Percentiles rank a stretch among this genome's conserved stretches.
phyloP scores from a whole-genome alignment of 1,140 invertebrate species.

The Zaprionus tsacasi region DNA sequence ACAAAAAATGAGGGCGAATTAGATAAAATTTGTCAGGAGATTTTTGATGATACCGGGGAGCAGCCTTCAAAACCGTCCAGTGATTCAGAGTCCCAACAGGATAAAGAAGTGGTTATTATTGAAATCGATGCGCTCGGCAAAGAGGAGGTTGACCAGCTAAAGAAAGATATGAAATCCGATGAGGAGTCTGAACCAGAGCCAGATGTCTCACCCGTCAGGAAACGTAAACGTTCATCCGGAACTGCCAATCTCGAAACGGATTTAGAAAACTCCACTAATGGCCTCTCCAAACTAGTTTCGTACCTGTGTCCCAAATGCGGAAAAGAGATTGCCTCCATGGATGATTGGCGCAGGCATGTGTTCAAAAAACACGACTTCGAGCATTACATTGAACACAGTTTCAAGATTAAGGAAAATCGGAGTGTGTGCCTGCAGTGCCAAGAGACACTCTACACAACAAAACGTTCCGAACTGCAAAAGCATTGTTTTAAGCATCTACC shows the following conservation, averaged over 20 bases:
- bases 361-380: conserved; percentile 74
- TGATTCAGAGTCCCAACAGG: background rate
- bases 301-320: conserved; percentile 76
- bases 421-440: conserved; percentile 65
- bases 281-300: conserved; percentile 48
- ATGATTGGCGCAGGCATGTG: conserved; percentile 67
- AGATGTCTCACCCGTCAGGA: conserved; percentile 14
- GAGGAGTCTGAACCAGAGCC: conserved; percentile 4
- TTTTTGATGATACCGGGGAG: conserved; percentile 37
- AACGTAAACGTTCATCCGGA: conserved; percentile 46
- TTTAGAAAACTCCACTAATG: conserved; percentile 27
- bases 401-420: conserved; percentile 58
- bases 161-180: conserved; percentile 49
- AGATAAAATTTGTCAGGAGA: conserved; percentile 58
- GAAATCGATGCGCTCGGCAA: conserved; percentile 72
- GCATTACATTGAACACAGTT: conserved; percentile 71
- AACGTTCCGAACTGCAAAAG: conserved; percentile 61
- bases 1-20: conserved; percentile 42
- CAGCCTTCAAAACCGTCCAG: conserved; percentile 10
- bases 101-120: conserved; percentile 66
- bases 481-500: conserved; percentile 78
- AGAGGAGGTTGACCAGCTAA: conserved; percentile 61
- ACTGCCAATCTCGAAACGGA: conserved; percentile 39
- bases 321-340: conserved; percentile 63
- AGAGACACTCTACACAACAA: conserved; percentile 55